A percentile compares a stretch with the other conserved stretches of the same genome.
These are phyloP conservation scores for Heliconius eleuchia DNA, from an alignment of 1,140 invertebrate genomes.

Conservation along the genomic window DNA sequence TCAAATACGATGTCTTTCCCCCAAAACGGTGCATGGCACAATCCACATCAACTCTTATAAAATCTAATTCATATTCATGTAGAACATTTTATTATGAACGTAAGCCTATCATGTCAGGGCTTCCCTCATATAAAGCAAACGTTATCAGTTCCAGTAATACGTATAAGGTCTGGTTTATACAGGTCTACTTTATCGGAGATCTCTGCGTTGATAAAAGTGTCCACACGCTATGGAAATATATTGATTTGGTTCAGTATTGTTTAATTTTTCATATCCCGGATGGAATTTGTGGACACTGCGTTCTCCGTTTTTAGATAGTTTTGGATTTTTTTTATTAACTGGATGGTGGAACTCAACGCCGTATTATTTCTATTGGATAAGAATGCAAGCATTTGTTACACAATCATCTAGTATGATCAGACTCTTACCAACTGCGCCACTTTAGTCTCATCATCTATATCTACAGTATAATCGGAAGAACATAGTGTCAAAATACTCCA, in stretches of 20 bases:
- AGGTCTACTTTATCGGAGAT: constrained; percentile 26
- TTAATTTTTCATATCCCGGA: neutral
- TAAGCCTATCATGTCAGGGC: constrained; percentile 31
- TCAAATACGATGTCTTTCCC: no score
- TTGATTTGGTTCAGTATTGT: neutral
- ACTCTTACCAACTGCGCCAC: no score
- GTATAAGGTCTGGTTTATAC: neutral
- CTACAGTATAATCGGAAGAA: no score
- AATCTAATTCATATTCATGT: constrained; percentile 19
- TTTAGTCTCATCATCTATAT: no score
- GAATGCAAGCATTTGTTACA: neutral
- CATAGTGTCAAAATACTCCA: no score
- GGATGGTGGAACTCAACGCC: neutral
- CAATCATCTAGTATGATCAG: no score
- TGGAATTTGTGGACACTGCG: neutral
- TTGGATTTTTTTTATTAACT: neutral
- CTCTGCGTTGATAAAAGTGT: constrained; percentile 26
- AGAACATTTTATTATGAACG: constrained; percentile 27
- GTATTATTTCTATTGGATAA: neutral
- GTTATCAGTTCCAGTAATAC: constrained; percentile 32
- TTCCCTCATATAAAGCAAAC: constrained; percentile 35
- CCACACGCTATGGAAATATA: constrained; percentile 1
- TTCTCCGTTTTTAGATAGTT: neutral
- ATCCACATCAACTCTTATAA: neutral
- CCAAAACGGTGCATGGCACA: neutral